Evolutionary conservation across 2,888 invertebrate species (phyloP).

Genomic region (Eristalinus aeneus): DNA sequence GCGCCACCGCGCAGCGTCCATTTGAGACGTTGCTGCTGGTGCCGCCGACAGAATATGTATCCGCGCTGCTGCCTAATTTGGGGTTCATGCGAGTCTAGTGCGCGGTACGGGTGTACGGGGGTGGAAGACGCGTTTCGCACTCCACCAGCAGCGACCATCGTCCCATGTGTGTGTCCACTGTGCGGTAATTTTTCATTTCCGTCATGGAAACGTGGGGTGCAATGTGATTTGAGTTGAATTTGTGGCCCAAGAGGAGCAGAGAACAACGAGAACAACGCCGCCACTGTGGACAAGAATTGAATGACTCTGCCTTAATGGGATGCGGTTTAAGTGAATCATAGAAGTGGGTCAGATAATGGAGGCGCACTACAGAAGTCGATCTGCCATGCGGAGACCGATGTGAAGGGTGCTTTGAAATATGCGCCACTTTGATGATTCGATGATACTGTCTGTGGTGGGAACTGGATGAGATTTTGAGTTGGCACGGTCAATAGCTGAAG

Average conservation of each 20-base stretch:
- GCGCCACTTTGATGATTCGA: not conserved
- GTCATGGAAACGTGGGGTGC: not conserved
- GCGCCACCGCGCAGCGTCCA: conserved; percentile 4
- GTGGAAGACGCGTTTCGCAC: not conserved
- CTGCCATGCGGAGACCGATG: not conserved
- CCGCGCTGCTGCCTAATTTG: conserved; percentile 29
- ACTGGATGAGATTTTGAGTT: no score
- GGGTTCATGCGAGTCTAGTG: not conserved
- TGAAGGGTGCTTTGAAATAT: not conserved
- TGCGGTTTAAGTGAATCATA: conserved; percentile 50
- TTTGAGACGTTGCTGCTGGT: conserved; percentile 2
- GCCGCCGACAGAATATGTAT: not conserved
- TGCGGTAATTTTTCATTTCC: conserved; percentile 23
- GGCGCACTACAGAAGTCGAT: not conserved
- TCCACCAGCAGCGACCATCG: not conserved
- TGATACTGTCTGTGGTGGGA: no score
- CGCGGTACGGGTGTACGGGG: no score
- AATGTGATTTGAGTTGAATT: not conserved
- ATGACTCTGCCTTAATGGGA: conserved; percentile 16
- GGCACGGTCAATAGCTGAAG: no score
- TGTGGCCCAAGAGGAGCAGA: not conserved
- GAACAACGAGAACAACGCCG: not conserved
- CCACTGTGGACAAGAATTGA: not conserved
- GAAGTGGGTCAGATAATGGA: conserved; percentile 42
- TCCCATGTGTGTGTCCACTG: not conserved